Evolutionary conservation across 2,797 vertebrate species (phyloP).

Genomic region (Phoebastria nigripes): DNA sequence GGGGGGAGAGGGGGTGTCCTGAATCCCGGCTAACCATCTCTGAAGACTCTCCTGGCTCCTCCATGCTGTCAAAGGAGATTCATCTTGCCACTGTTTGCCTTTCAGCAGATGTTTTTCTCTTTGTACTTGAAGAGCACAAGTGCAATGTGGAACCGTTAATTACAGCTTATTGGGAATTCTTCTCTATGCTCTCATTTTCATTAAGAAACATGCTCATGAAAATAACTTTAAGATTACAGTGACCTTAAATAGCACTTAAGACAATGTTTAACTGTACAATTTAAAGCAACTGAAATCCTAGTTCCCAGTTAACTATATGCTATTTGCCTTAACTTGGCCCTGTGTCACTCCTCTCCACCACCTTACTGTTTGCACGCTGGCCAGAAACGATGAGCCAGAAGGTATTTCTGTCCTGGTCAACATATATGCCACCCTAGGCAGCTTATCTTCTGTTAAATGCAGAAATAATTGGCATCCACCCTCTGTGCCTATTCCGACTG

Average conservation of each 20-base stretch:
- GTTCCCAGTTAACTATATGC: neutral
- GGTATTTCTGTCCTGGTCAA: neutral
- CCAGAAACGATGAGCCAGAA: neutral
- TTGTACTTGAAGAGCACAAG: neutral
- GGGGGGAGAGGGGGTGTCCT: neutral
- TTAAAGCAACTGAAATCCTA: neutral
- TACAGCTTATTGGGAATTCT: neutral
- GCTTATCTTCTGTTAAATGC: neutral
- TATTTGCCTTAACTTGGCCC: neutral
- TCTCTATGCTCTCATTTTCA: neutral
- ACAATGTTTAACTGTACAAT: neutral
- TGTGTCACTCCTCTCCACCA: neutral
- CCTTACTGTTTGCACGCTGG: neutral
- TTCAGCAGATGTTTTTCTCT: neutral
- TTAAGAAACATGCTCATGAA: neutral
- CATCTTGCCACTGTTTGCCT: neutral
- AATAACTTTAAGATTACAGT: neutral
- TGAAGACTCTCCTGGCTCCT: neutral
- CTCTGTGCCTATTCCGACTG: neutral
- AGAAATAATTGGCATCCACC: neutral
- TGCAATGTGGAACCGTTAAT: neutral
- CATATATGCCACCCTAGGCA: neutral
- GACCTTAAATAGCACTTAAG: neutral
- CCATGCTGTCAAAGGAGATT: neutral
- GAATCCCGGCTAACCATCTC: neutral